Evolutionary conservation across 1,140 invertebrate genomes (phyloP), one percentile per base, ranked within the genome.

Genomic region (Periplaneta americana): DNA sequence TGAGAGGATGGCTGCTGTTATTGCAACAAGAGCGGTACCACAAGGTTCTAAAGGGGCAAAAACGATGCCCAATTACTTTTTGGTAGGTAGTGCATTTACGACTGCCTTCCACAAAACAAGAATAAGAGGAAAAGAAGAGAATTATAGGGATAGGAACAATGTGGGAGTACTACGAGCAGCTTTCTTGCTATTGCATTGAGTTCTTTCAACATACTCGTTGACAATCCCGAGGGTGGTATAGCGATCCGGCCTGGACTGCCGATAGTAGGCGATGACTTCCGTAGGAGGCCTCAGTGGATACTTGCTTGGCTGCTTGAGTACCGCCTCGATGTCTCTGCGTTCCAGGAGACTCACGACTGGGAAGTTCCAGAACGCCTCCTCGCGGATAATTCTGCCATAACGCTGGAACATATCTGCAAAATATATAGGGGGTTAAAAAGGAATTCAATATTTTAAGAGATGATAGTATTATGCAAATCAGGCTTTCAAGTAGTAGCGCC

Each of bases 231-330:
- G 91, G 84, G 93, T 95, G 31, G 94, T 92, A 86, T 96, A 97
- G 86, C 93, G 90, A 87, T 96, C 95, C 0, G 92, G 93, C 18
- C 93, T 89, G n/a, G 91, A 91, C 36, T 88, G 90, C 28, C 96
- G 90, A 86, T 97, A 97, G 84, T 93, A 90, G 13, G 93, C 92
- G 57, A 96, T 93, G 78, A 96, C 94, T 87, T 96, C 94, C 4
- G 96, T 96, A 33, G 95, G 94, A 34, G 96, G 95, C 35, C 97
- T 90, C 82, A 95, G 90, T 0, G 97, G 96, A 85, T 93, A 94
- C 84, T 92, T 93, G 37, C 93, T 93, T 48, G 87, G 78, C 36
- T 91, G 91, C 80, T 92, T 92, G 22, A 96, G 89, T 8, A 97
- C 93, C 79, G 92, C 91, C 85, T 96, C 95, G 82, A 97, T 93